Conservation (phyloP, 2,113 vertebrate genomes). For the Caretta caretta region DNA sequence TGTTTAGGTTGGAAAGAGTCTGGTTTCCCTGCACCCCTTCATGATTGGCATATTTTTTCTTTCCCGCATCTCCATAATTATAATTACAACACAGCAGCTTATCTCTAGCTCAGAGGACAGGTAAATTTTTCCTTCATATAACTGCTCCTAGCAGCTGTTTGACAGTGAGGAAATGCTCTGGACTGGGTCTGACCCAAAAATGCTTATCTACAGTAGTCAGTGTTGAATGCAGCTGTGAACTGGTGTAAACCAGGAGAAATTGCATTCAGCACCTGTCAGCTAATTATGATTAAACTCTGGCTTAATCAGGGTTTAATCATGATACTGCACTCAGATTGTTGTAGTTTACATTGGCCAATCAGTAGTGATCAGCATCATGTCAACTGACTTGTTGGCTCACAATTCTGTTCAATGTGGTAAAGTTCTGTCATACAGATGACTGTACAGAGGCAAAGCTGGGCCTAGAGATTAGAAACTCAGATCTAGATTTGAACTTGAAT, state of each 20-base stretch:
- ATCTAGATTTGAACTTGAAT: neutral
- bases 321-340: conserved; percentile 42
- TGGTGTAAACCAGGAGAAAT: conserved; percentile 63
- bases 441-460: neutral
- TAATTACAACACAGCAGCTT: conserved; percentile 71
- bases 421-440: neutral
- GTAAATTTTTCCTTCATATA: conserved; percentile 65
- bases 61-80: conserved; percentile 58
- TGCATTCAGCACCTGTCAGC: conserved; percentile 68
- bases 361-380: conserved; percentile 37
- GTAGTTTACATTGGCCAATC: conserved; percentile 52
- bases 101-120: conserved; percentile 74
- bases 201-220: conserved; percentile 52
- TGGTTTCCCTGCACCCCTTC: conserved; percentile 41
- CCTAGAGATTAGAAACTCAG: neutral
- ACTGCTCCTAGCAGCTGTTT: conserved; percentile 51
- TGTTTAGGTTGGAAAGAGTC: conserved; percentile 76
- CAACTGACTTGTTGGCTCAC: conserved; percentile 34
- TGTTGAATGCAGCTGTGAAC: conserved; percentile 56
- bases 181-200: conserved; percentile 61
- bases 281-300: conserved; percentile 60
- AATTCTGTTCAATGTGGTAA: conserved; percentile 2
- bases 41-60: conserved; percentile 73
- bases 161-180: conserved; percentile 58
- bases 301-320: conserved; percentile 62